Percentiles rank a stretch among this genome's conserved stretches.
Conservation (phyloP, 2,888 invertebrate species). For the Chymomyza caudatula region DNA sequence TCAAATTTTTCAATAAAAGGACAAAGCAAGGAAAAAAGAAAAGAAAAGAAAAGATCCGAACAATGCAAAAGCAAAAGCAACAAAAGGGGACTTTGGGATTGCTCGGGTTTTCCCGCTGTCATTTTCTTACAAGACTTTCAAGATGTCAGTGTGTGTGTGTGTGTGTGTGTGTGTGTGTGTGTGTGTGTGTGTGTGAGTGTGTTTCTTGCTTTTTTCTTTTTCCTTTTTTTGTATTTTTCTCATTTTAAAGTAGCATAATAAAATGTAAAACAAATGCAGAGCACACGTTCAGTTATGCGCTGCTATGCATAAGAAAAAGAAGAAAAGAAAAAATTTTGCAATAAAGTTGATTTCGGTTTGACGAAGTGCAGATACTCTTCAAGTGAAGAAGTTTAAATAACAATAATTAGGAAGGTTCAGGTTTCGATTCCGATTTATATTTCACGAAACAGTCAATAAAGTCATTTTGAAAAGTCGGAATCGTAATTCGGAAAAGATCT, state of each 20-base stretch:
- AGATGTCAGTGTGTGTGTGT: constrained; percentile 3
- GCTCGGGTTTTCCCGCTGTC: not conserved
- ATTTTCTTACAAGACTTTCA: constrained; percentile 19
- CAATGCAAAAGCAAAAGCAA: constrained; percentile 23
- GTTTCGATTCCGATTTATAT: no score
- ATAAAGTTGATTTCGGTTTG: not conserved
- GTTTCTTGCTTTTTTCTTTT: constrained; percentile 18
- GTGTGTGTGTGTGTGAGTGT: constrained; percentile 2
- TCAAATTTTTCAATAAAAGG: constrained; percentile 36
- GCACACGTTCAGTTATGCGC: constrained; percentile 58
- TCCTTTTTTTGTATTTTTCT: constrained; percentile 26
- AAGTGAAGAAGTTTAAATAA: not conserved
- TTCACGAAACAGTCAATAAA: no score
- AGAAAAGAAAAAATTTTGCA: not conserved
- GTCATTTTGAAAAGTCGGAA: no score
- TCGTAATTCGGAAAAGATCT: no score
- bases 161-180: constrained; percentile 2
- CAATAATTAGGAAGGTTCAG: no score
- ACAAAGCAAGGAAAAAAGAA: constrained; percentile 21
- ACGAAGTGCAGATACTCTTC: not conserved
- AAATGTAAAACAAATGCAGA: constrained; percentile 66
- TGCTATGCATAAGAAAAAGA: not conserved
- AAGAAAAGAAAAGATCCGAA: constrained; percentile 14
- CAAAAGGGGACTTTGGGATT: constrained; percentile 1
- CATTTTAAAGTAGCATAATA: constrained; percentile 60